These are phyloP conservation scores for Thymelicus sylvestris DNA, from an alignment of 2,888 invertebrate species.

Conservation along the genomic window DNA sequence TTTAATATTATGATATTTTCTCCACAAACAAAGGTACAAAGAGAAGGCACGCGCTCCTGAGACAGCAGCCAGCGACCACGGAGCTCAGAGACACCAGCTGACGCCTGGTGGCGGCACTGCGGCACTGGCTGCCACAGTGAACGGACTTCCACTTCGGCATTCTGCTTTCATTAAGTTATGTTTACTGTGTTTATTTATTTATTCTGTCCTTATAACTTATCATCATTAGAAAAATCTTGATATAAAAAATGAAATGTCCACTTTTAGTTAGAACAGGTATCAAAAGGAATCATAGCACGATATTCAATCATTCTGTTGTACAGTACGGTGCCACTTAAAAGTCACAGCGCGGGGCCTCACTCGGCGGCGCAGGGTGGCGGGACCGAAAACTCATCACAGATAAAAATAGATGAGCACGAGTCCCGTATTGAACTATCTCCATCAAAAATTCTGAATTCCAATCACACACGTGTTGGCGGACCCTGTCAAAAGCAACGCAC, in stretches of 20 bases:
- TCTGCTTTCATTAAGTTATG: no score
- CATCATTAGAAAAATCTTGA: no score
- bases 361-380: not conserved
- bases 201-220: no score
- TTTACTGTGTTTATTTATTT: no score
- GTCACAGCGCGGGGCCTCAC: not conserved
- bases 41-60: no score
- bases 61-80: no score
- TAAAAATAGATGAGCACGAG: constrained; percentile 5
- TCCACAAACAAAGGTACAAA: not conserved
- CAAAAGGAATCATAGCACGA: not conserved
- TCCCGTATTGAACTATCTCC: constrained; percentile 3
- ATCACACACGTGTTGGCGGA: constrained; percentile 2
- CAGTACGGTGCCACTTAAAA: not conserved
- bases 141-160: no score
- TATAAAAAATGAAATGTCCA: no score
- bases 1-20: constrained; percentile 1
- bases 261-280: no score
- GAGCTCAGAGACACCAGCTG: no score
- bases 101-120: no score
- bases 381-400: constrained; percentile 10
- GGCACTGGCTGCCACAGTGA: no score
- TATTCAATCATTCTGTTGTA: not conserved
- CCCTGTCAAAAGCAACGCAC: not conserved
- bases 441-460: constrained; percentile 7